These are phyloP conservation scores for Cephus pygmeus DNA, from an alignment of 2,888 invertebrate genomes.

Conservation along the genomic window DNA sequence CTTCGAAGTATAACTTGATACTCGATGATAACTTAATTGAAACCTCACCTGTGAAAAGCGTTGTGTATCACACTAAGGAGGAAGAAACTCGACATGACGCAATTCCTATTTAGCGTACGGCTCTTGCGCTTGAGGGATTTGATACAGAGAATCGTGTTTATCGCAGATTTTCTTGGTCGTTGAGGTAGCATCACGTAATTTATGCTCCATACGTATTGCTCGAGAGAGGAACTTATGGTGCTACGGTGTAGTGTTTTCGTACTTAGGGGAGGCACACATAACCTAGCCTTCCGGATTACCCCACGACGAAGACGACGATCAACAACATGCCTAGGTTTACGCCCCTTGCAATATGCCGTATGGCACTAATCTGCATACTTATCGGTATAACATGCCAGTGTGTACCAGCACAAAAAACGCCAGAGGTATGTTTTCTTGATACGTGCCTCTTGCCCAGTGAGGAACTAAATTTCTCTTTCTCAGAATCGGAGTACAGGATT, in stretches of 20 bases:
- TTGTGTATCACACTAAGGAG: too few relatives aligned
- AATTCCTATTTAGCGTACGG: neutral
- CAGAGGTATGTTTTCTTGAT: slow-evolving; percentile 24
- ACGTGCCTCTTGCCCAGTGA: neutral
- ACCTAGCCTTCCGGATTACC: neutral
- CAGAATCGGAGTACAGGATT: slow-evolving; percentile 56
- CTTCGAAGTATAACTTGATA: too few relatives aligned
- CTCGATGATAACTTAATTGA: too few relatives aligned
- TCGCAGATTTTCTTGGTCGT: too few relatives aligned
- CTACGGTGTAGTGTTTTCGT: neutral
- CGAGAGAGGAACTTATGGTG: neutral
- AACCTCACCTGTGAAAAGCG: too few relatives aligned
- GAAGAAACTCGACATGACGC: neutral
- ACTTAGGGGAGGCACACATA: neutral
- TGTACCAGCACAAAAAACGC: slow-evolving; percentile 28
- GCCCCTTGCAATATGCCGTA: slow-evolving; percentile 13
- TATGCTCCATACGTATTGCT: too few relatives aligned
- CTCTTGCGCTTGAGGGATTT: neutral
- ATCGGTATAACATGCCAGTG: neutral
- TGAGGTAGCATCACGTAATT: too few relatives aligned
- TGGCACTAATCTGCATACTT: slow-evolving; percentile 26
- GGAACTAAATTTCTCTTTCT: slow-evolving; percentile 6
- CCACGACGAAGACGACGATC: neutral
- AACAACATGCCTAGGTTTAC: neutral
- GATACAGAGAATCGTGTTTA: too few relatives aligned